phyloP scores from a whole-genome alignment of 1,140 invertebrate species.

The Penaeus chinensis region DNA sequence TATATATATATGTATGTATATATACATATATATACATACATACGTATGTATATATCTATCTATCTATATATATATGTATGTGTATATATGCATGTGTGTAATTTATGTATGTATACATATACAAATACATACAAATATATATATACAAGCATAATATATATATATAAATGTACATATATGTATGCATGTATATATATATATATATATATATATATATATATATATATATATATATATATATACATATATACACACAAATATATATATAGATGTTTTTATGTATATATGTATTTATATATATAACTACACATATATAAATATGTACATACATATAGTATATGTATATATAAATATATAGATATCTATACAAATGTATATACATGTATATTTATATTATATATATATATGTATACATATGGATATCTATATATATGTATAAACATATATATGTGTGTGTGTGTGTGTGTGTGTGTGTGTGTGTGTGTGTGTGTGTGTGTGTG shows the following conservation, averaged over 20 bases:
- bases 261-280: no score
- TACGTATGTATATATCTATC: no score
- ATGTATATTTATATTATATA: no score
- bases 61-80: background rate
- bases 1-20: no score
- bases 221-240: conserved; percentile 5
- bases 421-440: background rate
- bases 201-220: conserved; percentile 16
- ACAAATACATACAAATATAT: background rate
- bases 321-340: background rate
- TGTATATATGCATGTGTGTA: background rate
- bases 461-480: background rate
- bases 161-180: background rate
- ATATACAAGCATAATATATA: background rate
- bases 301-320: background rate
- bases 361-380: no score
- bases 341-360: no score
- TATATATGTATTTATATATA: background rate
- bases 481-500: background rate
- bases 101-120: conserved; percentile 7
- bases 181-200: background rate
- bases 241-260: background rate
- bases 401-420: no score
- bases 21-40: no score
- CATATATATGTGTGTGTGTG: background rate